Evolutionary conservation across 2,113 vertebrate species (phyloP), one percentile per base, ranked within the genome.

Genomic region (Daubentonia madagascariensis): DNA sequence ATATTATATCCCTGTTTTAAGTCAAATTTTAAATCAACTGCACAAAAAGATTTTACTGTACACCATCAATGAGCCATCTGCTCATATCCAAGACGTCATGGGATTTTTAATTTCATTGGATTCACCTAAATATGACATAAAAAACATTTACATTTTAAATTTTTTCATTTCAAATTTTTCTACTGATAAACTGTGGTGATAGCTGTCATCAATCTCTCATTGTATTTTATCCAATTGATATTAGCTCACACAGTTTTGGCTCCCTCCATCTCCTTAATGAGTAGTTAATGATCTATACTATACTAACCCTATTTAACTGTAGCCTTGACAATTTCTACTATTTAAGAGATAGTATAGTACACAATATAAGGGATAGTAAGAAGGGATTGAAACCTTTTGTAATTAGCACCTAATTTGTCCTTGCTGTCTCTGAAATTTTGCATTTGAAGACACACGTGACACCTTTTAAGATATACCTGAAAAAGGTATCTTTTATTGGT

Each of bases 81-180:
- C 40, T 97, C 54, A 88, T 63, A 91, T 86, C 10, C 4, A 88
- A 76, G 63, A 80, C 70, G 25, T 6, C 48, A 12, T 73, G 8
- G 57, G 23, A 61, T 78, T 96, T 96, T 81, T 35, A 94, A 88
- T 72, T 85, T 95, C 59, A 96, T 5, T 78, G 28, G 23, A 63
- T n/a, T 92, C 57, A 90, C n/a, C 32, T 40, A 91, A 84, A 68
- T 72, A 85, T n/a, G 18, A 14, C 67, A 43, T 91, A 65, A 97
- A 78, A 7, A 90, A 91, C 45, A 96, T 48, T 81, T 84, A 78
- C 10, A 89, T 37, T 78, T 13, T 84, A 85, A 79, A 35, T 18
- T 48, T 59, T 43, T 92, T 86, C 40, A 86, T 28, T 86, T 6
- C 23, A 25, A 23, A 65, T 61, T 89, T 78, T 73, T 68, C 16